phyloP scores from a whole-genome alignment of 1,140 invertebrate species.

The Drosophila equinoxialis region DNA sequence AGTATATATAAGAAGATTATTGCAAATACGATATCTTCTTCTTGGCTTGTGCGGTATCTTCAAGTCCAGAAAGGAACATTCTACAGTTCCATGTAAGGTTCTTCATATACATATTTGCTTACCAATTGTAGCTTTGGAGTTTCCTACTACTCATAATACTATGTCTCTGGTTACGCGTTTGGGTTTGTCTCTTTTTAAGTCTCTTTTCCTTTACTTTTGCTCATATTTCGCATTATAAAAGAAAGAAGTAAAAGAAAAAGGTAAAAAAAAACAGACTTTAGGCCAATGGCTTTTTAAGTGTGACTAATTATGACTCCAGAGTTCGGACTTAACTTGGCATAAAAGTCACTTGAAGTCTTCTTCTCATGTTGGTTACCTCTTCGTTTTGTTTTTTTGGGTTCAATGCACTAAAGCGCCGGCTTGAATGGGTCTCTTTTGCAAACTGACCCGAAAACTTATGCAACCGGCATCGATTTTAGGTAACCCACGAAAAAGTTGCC shows the following conservation, averaged over 20 bases:
- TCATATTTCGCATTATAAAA: constrained; percentile 70
- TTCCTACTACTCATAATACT: constrained; percentile 43
- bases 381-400: constrained; percentile 31
- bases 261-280: constrained; percentile 41
- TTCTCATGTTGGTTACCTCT: constrained; percentile 27
- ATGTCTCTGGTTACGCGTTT: constrained; percentile 57
- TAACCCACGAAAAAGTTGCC: constrained; percentile 36
- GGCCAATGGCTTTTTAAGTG: constrained; percentile 78
- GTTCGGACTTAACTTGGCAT: constrained; percentile 33
- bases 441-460: constrained; percentile 45
- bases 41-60: not conserved
- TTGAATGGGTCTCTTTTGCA: not conserved
- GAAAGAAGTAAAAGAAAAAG: constrained; percentile 53
- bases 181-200: constrained; percentile 29
- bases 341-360: constrained; percentile 57
- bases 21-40: not conserved
- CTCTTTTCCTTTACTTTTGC: constrained; percentile 50
- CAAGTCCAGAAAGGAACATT: not conserved
- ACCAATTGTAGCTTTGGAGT: constrained; percentile 35
- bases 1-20: too few species aligned
- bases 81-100: not conserved
- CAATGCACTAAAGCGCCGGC: constrained; percentile 44
- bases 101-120: constrained; percentile 42
- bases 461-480: constrained; percentile 57
- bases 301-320: constrained; percentile 74